Evolutionary conservation across 1,140 invertebrate species (phyloP).

Genomic region (Dinoponera quadriceps): DNA sequence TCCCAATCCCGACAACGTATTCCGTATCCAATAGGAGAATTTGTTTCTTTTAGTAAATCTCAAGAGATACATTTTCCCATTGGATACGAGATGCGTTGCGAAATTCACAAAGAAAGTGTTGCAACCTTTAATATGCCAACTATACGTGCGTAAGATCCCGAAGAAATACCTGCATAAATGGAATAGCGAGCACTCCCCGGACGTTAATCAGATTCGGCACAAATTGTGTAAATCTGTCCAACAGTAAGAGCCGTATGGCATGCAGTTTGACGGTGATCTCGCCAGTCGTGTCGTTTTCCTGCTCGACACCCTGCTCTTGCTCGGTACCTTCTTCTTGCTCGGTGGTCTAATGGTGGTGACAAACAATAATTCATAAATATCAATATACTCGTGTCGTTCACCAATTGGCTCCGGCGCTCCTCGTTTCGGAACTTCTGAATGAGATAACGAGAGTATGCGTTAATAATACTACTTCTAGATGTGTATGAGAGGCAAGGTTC

Average conservation of each 20-base stretch:
- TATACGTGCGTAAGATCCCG: slow-evolving; percentile 27
- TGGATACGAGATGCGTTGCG: no score
- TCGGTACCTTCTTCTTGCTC: slow-evolving; percentile 81
- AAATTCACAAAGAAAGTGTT: no score
- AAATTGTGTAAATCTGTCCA: slow-evolving; percentile 88
- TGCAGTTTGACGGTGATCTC: slow-evolving; percentile 84
- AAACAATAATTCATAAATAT: slow-evolving; percentile 52
- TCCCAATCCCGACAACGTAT: no score
- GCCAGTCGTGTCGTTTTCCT: slow-evolving; percentile 78
- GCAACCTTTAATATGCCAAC: no score
- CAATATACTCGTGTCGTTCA: neutral
- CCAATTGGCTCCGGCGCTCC: neutral
- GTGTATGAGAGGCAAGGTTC: slow-evolving; percentile 13
- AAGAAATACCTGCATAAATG: slow-evolving; percentile 92
- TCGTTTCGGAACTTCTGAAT: slow-evolving; percentile 3
- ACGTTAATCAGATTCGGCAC: slow-evolving; percentile 88
- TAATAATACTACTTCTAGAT: slow-evolving; percentile 23
- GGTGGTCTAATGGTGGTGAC: slow-evolving; percentile 64
- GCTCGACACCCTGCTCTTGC: slow-evolving; percentile 76
- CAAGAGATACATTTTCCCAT: no score
- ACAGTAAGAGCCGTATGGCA: slow-evolving; percentile 86
- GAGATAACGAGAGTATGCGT: slow-evolving; percentile 15
- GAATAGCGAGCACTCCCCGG: slow-evolving; percentile 94
- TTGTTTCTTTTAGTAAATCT: no score
- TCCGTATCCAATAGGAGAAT: no score